Evolutionary conservation across 2,888 invertebrate genomes (phyloP), one percentile per base, ranked within the genome.

Genomic region (Polymixis lichenea): DNA sequence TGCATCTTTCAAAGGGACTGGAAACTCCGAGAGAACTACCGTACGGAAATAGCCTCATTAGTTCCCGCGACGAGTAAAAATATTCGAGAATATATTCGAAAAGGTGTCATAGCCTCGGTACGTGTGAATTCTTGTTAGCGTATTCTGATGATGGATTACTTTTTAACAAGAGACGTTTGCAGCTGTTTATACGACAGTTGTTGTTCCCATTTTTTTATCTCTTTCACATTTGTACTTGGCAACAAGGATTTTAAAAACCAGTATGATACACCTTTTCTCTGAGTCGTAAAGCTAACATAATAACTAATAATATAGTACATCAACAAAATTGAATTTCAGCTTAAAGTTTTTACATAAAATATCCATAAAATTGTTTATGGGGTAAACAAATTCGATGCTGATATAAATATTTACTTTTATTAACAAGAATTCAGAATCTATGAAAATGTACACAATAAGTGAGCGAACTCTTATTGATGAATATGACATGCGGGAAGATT

Each of bases 11-110:
- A 89, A 89, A 88, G 89, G 83, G 86, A 87, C 87, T 87, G 80
- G 84, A 89, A 82, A 73, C 87, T 81, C 70, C 75, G 53, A 72
- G 66, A 86, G 83, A 85, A 86, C 82, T 86, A 82, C 75, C 55
- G 87, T 88, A 93, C 95, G 77, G 89, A 96, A 96, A 96, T 96
- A 96, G 90, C 91, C 88, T 92, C 92, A 92, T 93, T 93, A 92
- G 93, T 92, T 91, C 91, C 88, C 90, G 91, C 92, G 91, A 87
- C 89, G 92, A 89, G 92, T 93, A 94, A 95, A 95, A 95, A 95
- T 95, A 95, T 94, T 93, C 91, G 88, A 89, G 89, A 91, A 92
- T 94, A 92, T 93, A 90, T 92, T 90, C 83, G 90, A 90, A 90
- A 93, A 93, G 90, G 92, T 93, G 92, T 92, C 91, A 89, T 89